Conservation (phyloP, 2,888 invertebrate genomes). For the Cryptocephalus moraei region DNA sequence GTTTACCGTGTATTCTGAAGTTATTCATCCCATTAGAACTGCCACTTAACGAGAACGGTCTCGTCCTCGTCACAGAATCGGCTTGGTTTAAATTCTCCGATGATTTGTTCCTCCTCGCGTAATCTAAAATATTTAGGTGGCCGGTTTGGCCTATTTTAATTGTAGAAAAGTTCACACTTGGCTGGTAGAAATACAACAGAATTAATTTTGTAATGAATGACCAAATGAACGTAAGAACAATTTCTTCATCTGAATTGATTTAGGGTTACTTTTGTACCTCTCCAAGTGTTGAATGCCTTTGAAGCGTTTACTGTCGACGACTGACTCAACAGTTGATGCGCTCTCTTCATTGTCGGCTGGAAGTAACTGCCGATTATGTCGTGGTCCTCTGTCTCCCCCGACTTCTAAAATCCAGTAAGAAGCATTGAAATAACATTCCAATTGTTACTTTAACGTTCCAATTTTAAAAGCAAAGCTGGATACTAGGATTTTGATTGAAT, state of each 20-base stretch:
- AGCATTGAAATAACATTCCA: not conserved
- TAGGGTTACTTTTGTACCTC: constrained; percentile 30
- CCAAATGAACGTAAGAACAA: no score
- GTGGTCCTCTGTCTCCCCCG: constrained; percentile 9
- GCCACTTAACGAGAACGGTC: constrained; percentile 11
- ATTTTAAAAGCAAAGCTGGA: no score
- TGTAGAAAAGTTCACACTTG: not conserved
- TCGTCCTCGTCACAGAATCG: constrained; percentile 10
- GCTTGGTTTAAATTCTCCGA: constrained; percentile 17
- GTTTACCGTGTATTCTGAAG: constrained; percentile 25
- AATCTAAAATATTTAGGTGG: constrained; percentile 26
- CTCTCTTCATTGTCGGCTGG: constrained; percentile 49
- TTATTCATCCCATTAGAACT: constrained; percentile 20
- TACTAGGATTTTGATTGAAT: no score
- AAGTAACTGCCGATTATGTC: constrained; percentile 65
- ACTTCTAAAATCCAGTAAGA: not conserved
- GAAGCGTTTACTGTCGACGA: constrained; percentile 44
- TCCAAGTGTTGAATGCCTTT: constrained; percentile 44
- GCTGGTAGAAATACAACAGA: no score
- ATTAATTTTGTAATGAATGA: no score
- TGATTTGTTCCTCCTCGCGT: constrained; percentile 26
- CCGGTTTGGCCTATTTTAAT: constrained; percentile 14
- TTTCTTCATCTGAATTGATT: no score
- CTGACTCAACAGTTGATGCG: constrained; percentile 48
- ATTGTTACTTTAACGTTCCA: not conserved